Percentiles rank a stretch among this genome's conserved stretches.
These are phyloP conservation scores for Lepus timidus DNA, from an alignment of 2,113 vertebrate species.

Conservation along the genomic window DNA sequence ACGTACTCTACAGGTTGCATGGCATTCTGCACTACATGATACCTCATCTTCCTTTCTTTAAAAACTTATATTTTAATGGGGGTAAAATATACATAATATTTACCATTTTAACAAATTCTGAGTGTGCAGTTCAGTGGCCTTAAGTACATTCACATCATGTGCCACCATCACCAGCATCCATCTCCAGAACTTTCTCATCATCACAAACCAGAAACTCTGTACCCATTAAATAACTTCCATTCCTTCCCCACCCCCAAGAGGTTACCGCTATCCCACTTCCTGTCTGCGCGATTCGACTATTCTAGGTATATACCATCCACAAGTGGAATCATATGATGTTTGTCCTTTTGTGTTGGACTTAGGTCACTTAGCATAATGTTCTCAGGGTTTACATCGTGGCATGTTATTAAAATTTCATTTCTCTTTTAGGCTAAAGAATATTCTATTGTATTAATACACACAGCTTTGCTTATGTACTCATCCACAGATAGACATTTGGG, in stretches of 20 bases:
- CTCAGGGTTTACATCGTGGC: background rate
- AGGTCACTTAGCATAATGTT: background rate
- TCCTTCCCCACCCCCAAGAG: background rate
- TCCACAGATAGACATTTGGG: no score
- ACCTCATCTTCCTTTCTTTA: background rate
- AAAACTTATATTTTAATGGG: background rate
- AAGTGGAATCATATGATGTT: background rate
- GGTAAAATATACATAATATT: background rate
- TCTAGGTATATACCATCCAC: background rate
- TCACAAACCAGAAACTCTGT: background rate
- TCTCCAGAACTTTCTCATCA: background rate
- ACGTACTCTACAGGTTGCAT: background rate
- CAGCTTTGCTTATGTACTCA: background rate
- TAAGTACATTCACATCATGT: background rate
- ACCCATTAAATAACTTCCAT: background rate
- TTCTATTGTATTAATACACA: background rate
- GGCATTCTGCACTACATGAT: background rate
- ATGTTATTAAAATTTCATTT: background rate
- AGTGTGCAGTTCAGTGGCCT: background rate
- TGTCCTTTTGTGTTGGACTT: background rate
- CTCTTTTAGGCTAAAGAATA: background rate
- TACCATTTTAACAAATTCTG: background rate
- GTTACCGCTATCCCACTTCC: background rate
- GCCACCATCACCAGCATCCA: background rate
- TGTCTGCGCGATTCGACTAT: slow-evolving; percentile 5